A percentile compares a stretch with the other conserved stretches of the same genome.
Evolutionary conservation across 1,140 invertebrate genomes (phyloP).

Genomic region (Phthorimaea operculella): DNA sequence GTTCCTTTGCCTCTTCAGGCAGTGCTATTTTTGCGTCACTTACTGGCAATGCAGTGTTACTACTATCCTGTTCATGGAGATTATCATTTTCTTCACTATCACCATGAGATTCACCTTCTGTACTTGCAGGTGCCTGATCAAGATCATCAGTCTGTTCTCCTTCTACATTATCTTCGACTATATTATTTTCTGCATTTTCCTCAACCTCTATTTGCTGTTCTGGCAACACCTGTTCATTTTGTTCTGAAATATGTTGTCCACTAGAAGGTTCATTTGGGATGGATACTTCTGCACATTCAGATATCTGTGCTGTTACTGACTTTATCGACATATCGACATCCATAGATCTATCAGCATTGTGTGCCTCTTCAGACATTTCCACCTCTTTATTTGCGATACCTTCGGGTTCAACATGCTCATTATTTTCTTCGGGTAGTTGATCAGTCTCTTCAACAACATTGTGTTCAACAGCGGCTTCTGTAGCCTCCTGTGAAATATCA

Average conservation of each 20-base stretch:
- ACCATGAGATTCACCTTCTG: neutral
- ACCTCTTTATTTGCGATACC: neutral
- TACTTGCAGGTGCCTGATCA: neutral
- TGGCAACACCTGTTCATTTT: neutral
- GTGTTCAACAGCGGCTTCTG: neutral
- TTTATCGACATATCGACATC: constrained; percentile 1
- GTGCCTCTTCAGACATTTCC: neutral
- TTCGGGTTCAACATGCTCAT: no score
- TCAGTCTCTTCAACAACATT: neutral
- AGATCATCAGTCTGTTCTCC: neutral
- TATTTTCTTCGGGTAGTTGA: neutral
- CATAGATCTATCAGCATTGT: neutral
- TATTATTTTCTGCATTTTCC: neutral
- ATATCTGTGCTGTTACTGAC: neutral
- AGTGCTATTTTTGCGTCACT: constrained; percentile 11
- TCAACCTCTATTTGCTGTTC: neutral
- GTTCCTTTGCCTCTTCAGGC: constrained; percentile 22
- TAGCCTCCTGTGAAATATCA: neutral
- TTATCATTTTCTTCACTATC: neutral
- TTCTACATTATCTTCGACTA: neutral
- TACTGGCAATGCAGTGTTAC: neutral
- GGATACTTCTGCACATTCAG: neutral
- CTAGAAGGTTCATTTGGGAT: no score
- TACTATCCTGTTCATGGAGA: neutral
- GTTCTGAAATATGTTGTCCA: no score